Conservation (phyloP, 2,113 vertebrate genomes). For the Engystomops pustulosus region DNA sequence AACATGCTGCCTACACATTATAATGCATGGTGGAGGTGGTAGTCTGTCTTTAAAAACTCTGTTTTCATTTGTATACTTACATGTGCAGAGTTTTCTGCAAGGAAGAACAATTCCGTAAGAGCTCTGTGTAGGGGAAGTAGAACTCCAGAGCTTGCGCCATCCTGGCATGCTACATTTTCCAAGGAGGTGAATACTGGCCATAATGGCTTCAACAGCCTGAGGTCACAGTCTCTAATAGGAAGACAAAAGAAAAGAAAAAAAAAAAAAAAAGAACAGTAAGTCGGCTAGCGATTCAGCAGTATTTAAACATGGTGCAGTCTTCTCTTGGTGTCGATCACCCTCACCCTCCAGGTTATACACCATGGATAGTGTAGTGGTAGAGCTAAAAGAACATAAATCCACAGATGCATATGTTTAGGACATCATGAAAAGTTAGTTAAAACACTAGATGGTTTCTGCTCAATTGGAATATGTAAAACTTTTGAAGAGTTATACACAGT, state of each 20-base stretch:
- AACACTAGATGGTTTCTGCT: too few species aligned
- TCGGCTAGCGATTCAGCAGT: background rate
- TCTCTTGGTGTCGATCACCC: background rate
- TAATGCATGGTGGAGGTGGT: too few species aligned
- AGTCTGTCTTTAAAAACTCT: background rate
- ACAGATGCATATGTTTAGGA: too few species aligned
- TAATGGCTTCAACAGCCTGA: constrained; percentile 88
- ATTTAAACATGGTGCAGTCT: background rate
- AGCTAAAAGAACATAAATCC: too few species aligned
- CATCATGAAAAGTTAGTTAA: too few species aligned
- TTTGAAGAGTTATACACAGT: too few species aligned
- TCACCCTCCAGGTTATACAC: background rate
- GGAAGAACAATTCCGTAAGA: constrained; percentile 94
- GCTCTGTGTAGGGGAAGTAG: constrained; percentile 93
- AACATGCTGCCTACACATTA: too few species aligned
- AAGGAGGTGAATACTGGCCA: constrained; percentile 93
- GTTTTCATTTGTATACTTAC: constrained; percentile 73
- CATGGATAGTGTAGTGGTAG: too few species aligned
- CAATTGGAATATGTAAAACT: too few species aligned
- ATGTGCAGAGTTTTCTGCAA: constrained; percentile 86
- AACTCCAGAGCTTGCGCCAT: constrained; percentile 82
- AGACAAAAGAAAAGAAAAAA: background rate
- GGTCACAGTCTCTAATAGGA: constrained; percentile 84
- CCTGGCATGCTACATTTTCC: constrained; percentile 84
- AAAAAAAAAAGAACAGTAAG: background rate